These are phyloP conservation scores for Graptemys geographica DNA, from an alignment of 2,797 vertebrate species.

Conservation along the genomic window DNA sequence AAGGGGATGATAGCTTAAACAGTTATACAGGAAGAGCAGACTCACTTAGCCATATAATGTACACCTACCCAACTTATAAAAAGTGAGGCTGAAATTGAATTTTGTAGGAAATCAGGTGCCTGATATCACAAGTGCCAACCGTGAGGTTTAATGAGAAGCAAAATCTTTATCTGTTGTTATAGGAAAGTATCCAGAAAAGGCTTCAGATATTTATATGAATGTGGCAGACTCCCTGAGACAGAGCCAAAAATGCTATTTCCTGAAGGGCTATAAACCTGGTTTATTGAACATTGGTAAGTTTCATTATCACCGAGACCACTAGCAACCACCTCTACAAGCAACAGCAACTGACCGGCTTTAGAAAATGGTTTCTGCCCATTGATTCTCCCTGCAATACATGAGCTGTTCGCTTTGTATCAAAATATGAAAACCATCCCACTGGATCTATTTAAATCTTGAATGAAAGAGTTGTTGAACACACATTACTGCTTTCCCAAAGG, in stretches of 20 bases:
- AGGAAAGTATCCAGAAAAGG: neutral
- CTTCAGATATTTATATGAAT: neutral
- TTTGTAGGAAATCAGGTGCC: neutral
- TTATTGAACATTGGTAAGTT: neutral
- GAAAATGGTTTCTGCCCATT: neutral
- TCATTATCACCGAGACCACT: neutral
- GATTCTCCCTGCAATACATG: neutral
- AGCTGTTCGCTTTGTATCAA: accelerated
- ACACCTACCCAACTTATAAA: neutral
- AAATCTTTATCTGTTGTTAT: neutral
- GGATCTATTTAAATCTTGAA: neutral
- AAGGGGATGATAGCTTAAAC: neutral
- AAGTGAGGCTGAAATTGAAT: neutral
- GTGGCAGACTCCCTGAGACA: neutral
- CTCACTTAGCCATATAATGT: neutral
- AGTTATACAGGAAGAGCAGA: neutral
- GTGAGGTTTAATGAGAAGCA: neutral
- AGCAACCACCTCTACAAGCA: neutral
- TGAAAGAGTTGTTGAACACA: neutral
- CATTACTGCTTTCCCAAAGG: neutral
- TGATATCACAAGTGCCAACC: neutral
- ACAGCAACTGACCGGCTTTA: neutral
- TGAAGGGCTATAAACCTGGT: neutral
- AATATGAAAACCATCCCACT: neutral
- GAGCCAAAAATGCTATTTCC: neutral